Conservation (phyloP, 2,888 invertebrate genomes). For the Ophion obscuratus region DNA sequence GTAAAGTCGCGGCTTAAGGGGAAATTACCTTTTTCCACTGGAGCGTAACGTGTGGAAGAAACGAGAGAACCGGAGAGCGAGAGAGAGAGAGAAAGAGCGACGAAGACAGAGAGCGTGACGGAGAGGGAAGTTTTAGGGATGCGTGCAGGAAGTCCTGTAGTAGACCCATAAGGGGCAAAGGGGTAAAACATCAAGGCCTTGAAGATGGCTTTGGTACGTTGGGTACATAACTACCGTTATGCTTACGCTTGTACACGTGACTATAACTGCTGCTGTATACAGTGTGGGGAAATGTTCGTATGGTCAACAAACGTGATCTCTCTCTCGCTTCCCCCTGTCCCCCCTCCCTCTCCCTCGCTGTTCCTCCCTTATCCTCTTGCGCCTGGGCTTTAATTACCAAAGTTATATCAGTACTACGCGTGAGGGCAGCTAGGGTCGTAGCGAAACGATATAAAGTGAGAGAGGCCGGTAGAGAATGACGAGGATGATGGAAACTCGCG, state of each 20-base stretch:
- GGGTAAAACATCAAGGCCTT: slow-evolving; percentile 33
- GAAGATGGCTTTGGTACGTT: slow-evolving; percentile 38
- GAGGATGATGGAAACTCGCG: neutral
- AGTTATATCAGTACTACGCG: slow-evolving; percentile 17
- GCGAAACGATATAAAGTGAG: slow-evolving; percentile 11
- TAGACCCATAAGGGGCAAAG: slow-evolving; percentile 44
- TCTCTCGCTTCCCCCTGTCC: slow-evolving; percentile 7
- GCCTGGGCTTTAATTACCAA: slow-evolving; percentile 17
- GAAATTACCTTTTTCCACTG: slow-evolving; percentile 66
- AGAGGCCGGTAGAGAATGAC: slow-evolving; percentile 2
- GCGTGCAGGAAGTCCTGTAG: slow-evolving; percentile 30
- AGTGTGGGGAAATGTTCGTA: slow-evolving; percentile 9
- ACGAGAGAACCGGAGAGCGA: slow-evolving; percentile 23
- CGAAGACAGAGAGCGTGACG: neutral
- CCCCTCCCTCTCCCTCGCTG: slow-evolving; percentile 12
- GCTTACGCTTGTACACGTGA: neutral
- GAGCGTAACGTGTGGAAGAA: slow-evolving; percentile 52
- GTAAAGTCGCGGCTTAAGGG: slow-evolving; percentile 57
- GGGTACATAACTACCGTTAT: neutral
- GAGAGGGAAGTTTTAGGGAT: slow-evolving; percentile 38
- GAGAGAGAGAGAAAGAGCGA: neutral
- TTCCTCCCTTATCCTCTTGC: neutral
- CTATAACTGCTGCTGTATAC: slow-evolving; percentile 8
- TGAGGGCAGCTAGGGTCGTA: slow-evolving; percentile 19
- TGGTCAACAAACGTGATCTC: neutral